phyloP scores from a whole-genome alignment of 2,888 invertebrate genomes.

The Sylvicola cinctus region DNA sequence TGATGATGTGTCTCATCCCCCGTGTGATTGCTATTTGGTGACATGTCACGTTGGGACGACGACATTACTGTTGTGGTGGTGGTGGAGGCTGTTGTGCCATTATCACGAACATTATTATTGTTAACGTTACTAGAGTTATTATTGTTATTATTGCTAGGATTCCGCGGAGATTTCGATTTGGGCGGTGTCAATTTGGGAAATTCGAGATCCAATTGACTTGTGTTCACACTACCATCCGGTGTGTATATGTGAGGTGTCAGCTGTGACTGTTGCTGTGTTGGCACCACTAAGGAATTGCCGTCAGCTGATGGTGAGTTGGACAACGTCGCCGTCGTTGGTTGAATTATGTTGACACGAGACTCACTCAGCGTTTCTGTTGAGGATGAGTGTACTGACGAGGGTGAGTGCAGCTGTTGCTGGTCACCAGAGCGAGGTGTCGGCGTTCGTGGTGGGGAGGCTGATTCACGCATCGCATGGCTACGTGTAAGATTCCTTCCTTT shows the following conservation, averaged over 20 bases:
- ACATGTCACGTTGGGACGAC: constrained; percentile 4
- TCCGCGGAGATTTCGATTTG: constrained; percentile 18
- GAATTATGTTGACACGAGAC: neutral
- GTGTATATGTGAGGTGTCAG: constrained; percentile 8
- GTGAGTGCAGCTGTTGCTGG: constrained; percentile 9
- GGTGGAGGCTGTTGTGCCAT: constrained; percentile 2
- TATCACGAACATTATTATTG: constrained; percentile 2
- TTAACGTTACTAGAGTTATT: constrained; percentile 3
- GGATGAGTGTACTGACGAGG: constrained; percentile 10
- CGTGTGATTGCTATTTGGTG: neutral
- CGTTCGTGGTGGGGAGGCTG: constrained; percentile 42
- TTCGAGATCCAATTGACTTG: constrained; percentile 18
- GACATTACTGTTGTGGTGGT: neutral
- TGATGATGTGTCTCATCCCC: too few species aligned
- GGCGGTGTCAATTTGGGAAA: constrained; percentile 25
- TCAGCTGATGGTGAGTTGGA: constrained; percentile 13
- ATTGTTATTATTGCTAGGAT: constrained; percentile 9
- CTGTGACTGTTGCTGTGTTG: constrained; percentile 1
- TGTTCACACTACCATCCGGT: constrained; percentile 16
- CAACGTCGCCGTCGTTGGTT: constrained; percentile 12
- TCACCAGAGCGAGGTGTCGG: constrained; percentile 26
- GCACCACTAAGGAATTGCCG: neutral
- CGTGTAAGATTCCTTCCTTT: constrained; percentile 70
- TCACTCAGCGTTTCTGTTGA: constrained; percentile 10
- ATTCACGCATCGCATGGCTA: constrained; percentile 78